Evolutionary conservation across 1,140 invertebrate genomes (phyloP), one percentile per base, ranked within the genome.

Genomic region (Lepidurus couesii): DNA sequence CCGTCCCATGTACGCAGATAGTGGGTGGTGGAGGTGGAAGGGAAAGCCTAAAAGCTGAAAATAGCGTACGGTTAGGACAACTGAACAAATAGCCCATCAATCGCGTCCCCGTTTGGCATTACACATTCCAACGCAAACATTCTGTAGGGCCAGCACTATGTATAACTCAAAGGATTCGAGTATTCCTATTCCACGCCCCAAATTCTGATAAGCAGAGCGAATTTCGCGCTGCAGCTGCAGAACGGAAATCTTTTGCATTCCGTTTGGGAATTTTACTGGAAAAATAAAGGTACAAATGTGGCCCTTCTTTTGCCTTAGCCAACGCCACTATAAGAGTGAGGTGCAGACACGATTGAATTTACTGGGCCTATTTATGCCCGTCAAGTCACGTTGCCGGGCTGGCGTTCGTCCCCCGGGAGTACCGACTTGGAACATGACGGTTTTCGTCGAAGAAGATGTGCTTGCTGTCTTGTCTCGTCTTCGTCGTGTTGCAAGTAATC

Each of bases 401-500:
- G 53, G 53, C 53, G 53, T 65, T 11, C 53, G n/a, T 65, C 53
- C 53, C 53, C 16, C 53, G 53, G 53, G 53, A 65, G 53, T 65
- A 65, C 16, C 53, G 53, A 65, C 53, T 7, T 65, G n/a, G 53
- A 65, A 65, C 53, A 65, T 65, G 53, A 9, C 53, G 53, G 53
- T 13, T 65, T 21, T 65, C 16, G 6, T 21, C 53, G 53, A 65
- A 21, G 53, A 65, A 65, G 53, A 65, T 65, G 53, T 65, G 16
- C 16, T 65, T 16, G 34, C 34, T 34, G 34, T 65, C 53, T n/a
- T n/a, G 53, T 65, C 53, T 65, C 53, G 6, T 65, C 21, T 65
- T 65, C 53, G 53, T 65, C 53, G 9, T 65, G n/a, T 65, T 65
- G 16, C 53, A 65, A 65, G 53, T 65, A 65, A 65, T 65, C 53